Percentiles rank a stretch among this genome's conserved stretches.
Conservation (phyloP, 2,888 invertebrate species). For the Leucophenga maculata region DNA sequence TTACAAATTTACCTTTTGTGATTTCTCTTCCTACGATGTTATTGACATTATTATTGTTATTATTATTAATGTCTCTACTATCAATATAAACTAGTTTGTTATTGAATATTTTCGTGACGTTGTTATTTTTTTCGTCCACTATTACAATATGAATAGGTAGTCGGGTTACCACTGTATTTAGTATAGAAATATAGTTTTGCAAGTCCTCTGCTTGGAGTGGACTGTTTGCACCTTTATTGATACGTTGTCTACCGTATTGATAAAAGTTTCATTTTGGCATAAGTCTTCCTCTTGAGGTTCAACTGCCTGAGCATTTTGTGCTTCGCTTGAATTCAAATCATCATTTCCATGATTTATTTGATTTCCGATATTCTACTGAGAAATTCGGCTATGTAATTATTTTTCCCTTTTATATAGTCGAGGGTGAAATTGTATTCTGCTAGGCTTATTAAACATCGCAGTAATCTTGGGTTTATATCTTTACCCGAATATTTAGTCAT, state of each 20-base stretch:
- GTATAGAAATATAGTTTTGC: constrained; percentile 37
- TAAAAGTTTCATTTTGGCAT: too few species aligned
- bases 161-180: constrained; percentile 39
- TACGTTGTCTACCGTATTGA: neutral
- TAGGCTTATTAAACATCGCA: constrained; percentile 13
- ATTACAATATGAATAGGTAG: constrained; percentile 31
- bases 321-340: too few species aligned
- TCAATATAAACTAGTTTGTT: constrained; percentile 34
- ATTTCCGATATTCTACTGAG: constrained; percentile 34
- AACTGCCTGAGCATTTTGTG: too few species aligned
- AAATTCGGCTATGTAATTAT: constrained; percentile 39
- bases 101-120: neutral
- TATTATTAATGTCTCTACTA: constrained; percentile 30
- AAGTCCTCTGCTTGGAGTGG: neutral
- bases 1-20: constrained; percentile 29
- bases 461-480: constrained; percentile 32
- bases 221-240: neutral
- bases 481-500: constrained; percentile 27
- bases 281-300: too few species aligned
- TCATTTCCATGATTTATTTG: constrained; percentile 1
- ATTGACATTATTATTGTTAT: too few species aligned
- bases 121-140: constrained; percentile 22
- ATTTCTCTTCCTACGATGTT: constrained; percentile 22
- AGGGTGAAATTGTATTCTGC: constrained; percentile 32
- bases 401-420: constrained; percentile 45